Evolutionary conservation across 2,113 vertebrate genomes (phyloP).

Genomic region (Periophthalmodon schlosseri): DNA sequence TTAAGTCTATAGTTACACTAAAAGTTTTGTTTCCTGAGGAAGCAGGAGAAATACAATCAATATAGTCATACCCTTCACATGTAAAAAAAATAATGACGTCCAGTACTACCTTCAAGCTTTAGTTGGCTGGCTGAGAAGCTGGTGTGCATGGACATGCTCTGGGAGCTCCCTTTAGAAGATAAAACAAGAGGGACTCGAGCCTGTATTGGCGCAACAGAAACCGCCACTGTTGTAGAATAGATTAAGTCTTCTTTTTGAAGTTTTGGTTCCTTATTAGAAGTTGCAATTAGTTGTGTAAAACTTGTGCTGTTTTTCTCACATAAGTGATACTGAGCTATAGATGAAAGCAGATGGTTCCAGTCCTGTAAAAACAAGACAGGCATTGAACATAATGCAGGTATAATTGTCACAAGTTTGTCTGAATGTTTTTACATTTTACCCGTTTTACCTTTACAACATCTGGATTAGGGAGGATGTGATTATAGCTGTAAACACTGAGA

Average conservation of each 20-base stretch:
- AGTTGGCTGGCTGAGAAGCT: slow-evolving; percentile 65
- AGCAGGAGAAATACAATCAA: not conserved
- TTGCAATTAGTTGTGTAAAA: slow-evolving; percentile 19
- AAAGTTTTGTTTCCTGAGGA: slow-evolving; percentile 50
- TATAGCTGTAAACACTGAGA: slow-evolving; percentile 65
- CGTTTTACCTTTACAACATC: slow-evolving; percentile 72
- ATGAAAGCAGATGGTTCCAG: slow-evolving; percentile 75
- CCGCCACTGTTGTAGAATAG: slow-evolving; percentile 20
- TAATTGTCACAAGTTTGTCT: not conserved
- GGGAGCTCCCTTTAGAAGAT: slow-evolving; percentile 16
- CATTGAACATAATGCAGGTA: not conserved
- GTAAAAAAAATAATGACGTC: not conserved
- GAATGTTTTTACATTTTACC: not conserved
- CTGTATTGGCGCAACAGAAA: slow-evolving; percentile 37
- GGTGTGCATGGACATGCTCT: slow-evolving; percentile 46
- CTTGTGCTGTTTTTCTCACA: slow-evolving; percentile 60
- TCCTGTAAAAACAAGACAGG: slow-evolving; percentile 59
- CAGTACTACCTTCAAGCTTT: slow-evolving; percentile 62
- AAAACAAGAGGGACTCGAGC: slow-evolving; percentile 65
- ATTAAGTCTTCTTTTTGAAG: slow-evolving; percentile 17
- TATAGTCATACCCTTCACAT: not conserved
- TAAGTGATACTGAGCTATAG: slow-evolving; percentile 66
- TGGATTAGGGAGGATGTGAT: slow-evolving; percentile 70
- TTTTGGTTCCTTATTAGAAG: slow-evolving; percentile 31
- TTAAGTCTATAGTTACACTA: slow-evolving; percentile 48